phyloP scores from a whole-genome alignment of 2,797 vertebrate genomes.

The Pangasius macronema region DNA sequence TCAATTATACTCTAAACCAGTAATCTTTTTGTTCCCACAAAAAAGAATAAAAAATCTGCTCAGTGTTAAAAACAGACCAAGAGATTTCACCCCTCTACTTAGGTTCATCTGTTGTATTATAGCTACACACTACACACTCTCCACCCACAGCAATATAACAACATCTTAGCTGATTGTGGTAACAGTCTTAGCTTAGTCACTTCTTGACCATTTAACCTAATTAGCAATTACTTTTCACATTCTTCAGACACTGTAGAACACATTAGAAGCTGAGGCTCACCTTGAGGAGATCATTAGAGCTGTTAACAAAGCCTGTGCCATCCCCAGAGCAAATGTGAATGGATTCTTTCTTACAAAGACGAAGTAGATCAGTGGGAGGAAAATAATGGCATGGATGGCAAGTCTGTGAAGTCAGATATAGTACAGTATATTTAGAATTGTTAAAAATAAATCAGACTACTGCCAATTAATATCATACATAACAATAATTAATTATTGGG shows the following conservation, averaged over 20 bases:
- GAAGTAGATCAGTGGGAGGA: constrained; percentile 91
- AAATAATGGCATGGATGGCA: constrained; percentile 85
- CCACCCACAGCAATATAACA: neutral
- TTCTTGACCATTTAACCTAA: neutral
- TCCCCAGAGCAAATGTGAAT: constrained; percentile 87
- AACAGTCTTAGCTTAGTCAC: neutral
- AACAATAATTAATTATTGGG: neutral
- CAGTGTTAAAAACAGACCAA: neutral
- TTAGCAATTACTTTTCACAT: neutral
- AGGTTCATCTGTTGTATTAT: neutral
- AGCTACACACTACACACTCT: neutral
- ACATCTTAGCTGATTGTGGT: neutral
- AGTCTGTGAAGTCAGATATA: constrained; percentile 74
- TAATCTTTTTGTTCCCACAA: neutral
- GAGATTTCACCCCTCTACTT: neutral
- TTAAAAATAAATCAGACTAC: neutral
- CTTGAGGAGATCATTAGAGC: constrained; percentile 99
- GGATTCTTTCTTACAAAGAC: constrained; percentile 93
- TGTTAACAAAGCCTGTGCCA: constrained; percentile 95
- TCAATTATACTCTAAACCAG: neutral
- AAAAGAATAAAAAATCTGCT: neutral
- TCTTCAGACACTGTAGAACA: neutral
- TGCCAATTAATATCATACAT: neutral
- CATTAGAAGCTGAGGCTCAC: constrained; percentile 67
- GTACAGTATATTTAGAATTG: neutral